These are phyloP conservation scores for Euplagia quadripunctaria DNA, from an alignment of 2,888 invertebrate genomes.

Conservation along the genomic window DNA sequence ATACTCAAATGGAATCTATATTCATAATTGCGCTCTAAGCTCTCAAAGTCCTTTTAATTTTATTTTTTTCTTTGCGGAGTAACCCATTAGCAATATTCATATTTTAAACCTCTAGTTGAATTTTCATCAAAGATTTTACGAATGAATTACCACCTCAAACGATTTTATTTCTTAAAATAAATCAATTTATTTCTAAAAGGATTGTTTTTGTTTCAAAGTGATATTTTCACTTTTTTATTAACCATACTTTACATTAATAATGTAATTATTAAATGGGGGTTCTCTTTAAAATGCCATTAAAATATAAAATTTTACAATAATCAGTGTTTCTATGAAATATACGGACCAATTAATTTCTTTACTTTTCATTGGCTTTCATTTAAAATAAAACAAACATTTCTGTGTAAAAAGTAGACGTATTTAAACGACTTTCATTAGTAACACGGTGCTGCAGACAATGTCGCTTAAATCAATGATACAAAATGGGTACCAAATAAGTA, in stretches of 20 bases:
- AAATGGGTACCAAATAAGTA: slow-evolving; percentile 42
- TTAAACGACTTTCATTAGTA: slow-evolving; percentile 47
- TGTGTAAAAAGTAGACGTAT: slow-evolving; percentile 4
- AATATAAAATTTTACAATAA: too few relatives aligned
- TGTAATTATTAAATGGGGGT: neutral
- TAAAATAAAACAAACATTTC: neutral
- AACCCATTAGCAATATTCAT: too few relatives aligned
- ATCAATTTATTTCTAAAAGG: neutral
- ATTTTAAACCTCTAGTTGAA: neutral
- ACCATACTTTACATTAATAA: neutral
- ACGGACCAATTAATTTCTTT: neutral
- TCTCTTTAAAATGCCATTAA: neutral
- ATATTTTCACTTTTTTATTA: neutral
- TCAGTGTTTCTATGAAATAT: neutral
- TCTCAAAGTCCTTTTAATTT: too few relatives aligned
- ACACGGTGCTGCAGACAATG: slow-evolving; percentile 43
- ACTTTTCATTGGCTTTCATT: neutral
- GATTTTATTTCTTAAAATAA: neutral
- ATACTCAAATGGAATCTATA: too few relatives aligned
- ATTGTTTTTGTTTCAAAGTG: neutral
- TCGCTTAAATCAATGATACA: slow-evolving; percentile 25
- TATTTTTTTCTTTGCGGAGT: too few relatives aligned
- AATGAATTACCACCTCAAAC: neutral
- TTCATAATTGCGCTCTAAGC: too few relatives aligned
- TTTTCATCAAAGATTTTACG: neutral